Percentiles rank a stretch among this genome's conserved stretches.
Conservation (phyloP, 1,140 invertebrate genomes). For the Pogonus chalceus region DNA sequence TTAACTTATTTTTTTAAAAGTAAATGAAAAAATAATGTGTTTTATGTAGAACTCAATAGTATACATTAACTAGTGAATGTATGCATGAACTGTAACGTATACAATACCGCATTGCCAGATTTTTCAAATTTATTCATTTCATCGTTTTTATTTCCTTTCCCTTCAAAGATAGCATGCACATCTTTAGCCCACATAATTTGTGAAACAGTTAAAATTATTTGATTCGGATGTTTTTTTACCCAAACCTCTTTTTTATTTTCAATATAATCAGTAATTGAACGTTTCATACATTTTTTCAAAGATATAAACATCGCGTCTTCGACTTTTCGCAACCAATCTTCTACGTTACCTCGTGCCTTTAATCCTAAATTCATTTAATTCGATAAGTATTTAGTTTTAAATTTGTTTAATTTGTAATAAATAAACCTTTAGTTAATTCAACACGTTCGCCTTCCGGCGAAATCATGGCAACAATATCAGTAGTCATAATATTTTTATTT, state of each 20-base stretch:
- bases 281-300: conserved; percentile 62
- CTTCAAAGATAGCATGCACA: conserved; percentile 61
- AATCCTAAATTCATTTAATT: conserved; percentile 43
- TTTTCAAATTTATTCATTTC: conserved; percentile 57
- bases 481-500: conserved; percentile 45
- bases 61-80: background rate
- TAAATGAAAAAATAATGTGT: too few relatives aligned
- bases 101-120: conserved; percentile 45
- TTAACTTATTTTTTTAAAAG: too few relatives aligned
- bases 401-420: conserved; percentile 6
- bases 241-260: conserved; percentile 46
- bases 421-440: conserved; percentile 56
- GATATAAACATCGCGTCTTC: conserved; percentile 75
- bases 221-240: conserved; percentile 45
- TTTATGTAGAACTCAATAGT: conserved; percentile 1
- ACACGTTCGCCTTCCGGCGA: conserved; percentile 78
- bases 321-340: conserved; percentile 80
- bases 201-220: conserved; percentile 65
- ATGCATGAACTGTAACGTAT: background rate
- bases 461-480: conserved; percentile 75
- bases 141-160: conserved; percentile 34
- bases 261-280: conserved; percentile 53
- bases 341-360: conserved; percentile 77
- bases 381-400: conserved; percentile 2
- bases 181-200: conserved; percentile 78